Conservation (phyloP, 2,888 invertebrate genomes). For the Cecidostiba fungosa region DNA sequence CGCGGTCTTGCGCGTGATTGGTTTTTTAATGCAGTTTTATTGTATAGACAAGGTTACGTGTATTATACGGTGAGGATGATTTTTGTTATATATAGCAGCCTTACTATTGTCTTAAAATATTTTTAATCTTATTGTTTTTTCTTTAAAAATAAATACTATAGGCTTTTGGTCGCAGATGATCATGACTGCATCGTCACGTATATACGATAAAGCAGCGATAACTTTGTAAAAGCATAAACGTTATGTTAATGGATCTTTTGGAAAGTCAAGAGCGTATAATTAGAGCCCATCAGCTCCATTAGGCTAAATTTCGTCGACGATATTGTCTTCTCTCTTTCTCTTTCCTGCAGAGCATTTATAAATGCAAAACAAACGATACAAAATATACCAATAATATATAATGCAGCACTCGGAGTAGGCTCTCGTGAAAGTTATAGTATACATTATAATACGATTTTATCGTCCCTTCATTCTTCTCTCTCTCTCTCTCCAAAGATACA, state of each 20-base stretch:
- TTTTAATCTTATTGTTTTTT: too few species aligned
- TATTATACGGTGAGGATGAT: too few species aligned
- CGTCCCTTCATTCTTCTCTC: background rate
- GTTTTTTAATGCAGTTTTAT: background rate
- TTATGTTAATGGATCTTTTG: background rate
- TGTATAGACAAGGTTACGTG: too few species aligned
- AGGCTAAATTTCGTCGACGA: background rate
- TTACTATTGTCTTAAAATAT: too few species aligned
- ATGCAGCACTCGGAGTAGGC: background rate
- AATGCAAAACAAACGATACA: background rate
- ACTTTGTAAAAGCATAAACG: background rate
- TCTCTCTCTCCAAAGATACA: background rate
- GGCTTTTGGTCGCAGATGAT: too few species aligned
- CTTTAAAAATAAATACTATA: too few species aligned
- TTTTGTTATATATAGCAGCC: too few species aligned
- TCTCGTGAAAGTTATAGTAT: background rate
- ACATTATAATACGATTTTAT: background rate
- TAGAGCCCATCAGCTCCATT: background rate
- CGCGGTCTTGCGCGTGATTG: background rate
- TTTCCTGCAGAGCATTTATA: background rate
- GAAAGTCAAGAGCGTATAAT: background rate
- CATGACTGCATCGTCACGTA: too few species aligned
- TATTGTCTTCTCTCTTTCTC: background rate
- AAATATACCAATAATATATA: background rate
- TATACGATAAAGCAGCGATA: too few species aligned